These are phyloP conservation scores for Melanostoma mellinum DNA, from an alignment of 2,888 invertebrate genomes.

Conservation along the genomic window DNA sequence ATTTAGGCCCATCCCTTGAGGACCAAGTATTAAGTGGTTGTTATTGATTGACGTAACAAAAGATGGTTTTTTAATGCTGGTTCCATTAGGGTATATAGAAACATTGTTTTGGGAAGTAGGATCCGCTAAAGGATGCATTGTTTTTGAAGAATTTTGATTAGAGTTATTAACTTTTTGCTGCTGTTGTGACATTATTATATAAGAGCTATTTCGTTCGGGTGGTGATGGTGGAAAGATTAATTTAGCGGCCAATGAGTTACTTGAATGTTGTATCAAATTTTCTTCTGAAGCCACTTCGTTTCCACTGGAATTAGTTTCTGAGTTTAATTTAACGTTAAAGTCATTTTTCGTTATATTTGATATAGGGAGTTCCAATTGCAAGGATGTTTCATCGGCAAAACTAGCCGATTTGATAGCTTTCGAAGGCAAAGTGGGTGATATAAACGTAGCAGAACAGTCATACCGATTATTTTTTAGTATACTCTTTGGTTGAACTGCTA, in stretches of 20 bases:
- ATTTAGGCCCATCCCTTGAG: no score
- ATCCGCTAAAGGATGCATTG: constrained; percentile 47
- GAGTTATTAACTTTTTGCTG: constrained; percentile 79
- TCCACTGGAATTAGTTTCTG: constrained; percentile 31
- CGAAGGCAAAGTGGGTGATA: constrained; percentile 80
- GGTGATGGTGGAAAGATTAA: constrained; percentile 86
- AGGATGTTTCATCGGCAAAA: constrained; percentile 80
- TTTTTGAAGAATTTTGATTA: constrained; percentile 45
- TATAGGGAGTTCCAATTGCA: constrained; percentile 79
- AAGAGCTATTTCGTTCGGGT: constrained; percentile 94
- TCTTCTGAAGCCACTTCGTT: constrained; percentile 20
- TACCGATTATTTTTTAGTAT: constrained; percentile 81
- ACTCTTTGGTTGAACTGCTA: constrained; percentile 80
- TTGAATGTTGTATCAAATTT: neutral
- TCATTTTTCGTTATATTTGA: constrained; percentile 79
- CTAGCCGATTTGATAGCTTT: constrained; percentile 81
- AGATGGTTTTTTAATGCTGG: constrained; percentile 48
- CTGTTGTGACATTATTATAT: constrained; percentile 90
- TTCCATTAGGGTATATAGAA: constrained; percentile 29
- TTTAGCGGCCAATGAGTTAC: constrained; percentile 28
- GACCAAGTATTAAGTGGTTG: neutral
- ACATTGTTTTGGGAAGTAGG: constrained; percentile 38
- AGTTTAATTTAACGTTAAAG: constrained; percentile 76
- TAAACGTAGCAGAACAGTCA: constrained; percentile 75
- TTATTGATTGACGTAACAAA: constrained; percentile 50